Base-by-base conservation (phyloP, 2,888 invertebrate species). In the Aphidius colemani region DNA sequence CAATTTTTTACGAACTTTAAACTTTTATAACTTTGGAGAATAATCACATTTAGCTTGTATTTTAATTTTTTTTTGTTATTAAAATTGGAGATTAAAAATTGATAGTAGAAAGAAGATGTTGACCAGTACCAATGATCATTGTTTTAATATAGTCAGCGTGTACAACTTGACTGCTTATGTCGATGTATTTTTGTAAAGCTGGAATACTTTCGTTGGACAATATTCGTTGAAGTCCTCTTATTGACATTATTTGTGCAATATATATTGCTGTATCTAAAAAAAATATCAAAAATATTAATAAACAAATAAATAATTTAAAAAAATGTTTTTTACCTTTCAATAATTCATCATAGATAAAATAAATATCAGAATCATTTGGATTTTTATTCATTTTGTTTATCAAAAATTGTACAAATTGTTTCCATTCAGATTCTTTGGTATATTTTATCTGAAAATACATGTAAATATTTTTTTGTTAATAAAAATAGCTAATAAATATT, bases 61-160 rank as follows among this genome's bases (percentile, higher is more conserved):
- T 57, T 48, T 48, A 48, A 10, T 48, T 48, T 48, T 7, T 11
- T 48, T 48, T 11, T 13, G 6, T 57, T 39, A 57, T 57, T 39
- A 46, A 45, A 57, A 46, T 57, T 18, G 48, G 46, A 57, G 40
- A 46, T 40, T 57, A 57, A 57, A 57, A 57, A 57, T 57, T 57
- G 9, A 48, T 57, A 57, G 45, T 57, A 46, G 46, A 46, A 39
- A 57, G 57, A 46, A 57, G 41, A 57, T 57, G 82, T 65, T 82
- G 80, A 13, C 83, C 81, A 60, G 82, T 82, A 70, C 81, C 80
- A 71, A 83, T 82, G 53, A 83, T 80, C 64, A 83, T 75, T 11
- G 81, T 78, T 66, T 81, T 80, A 7, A 83, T 82, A 58, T 82
- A 80, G 71, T 82, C 82, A 7, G 83, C 83, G 58, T 81, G 80